Base-by-base conservation (phyloP, 2,888 invertebrate genomes). In the Lutraria lutraria region DNA sequence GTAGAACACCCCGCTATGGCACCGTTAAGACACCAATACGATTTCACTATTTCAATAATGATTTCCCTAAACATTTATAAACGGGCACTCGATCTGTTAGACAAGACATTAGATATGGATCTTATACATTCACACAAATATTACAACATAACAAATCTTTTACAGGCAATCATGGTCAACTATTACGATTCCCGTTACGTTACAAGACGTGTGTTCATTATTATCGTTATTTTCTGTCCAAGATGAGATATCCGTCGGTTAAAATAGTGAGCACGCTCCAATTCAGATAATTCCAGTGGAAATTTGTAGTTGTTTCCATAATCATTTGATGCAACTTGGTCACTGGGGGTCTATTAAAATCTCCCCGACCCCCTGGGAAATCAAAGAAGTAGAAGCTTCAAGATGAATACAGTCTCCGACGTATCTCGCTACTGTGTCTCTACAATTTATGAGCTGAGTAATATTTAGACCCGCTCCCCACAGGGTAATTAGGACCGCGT, bases 301-400 rank as follows among this genome's bases (percentile, higher is more conserved):
- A 88, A 84, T 84, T 82, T 87, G 83, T 88, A 86, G 81, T 79
- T n/a, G 87, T 85, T 87, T 87, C 68, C 60, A 88, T 86, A 79
- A 86, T 88, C 84, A 91, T 83, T 86, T 81, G 86, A 88, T 88
- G 88, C 82, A 86, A 63, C 54, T 16, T 60, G 53, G 63, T 82
- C 92, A 85, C 85, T 29, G 84, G 90, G 92, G 93, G 85, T 88
- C 83, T 90, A 92, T 90, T 89, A 93, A 92, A 91, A 92, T 90
- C 85, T 89, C 81, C 72, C 72, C 85, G 53, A 54, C 81, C 92
- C 81, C 92, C 19, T 68, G 93, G 93, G 94, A 94, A 94, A 94
- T 94, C 94, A 94, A 76, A 87, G 60, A 54, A 88, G 86, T 90
- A 89, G 83, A 83, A 87, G 90, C 88, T 90, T 86, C 90, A 88